Evolutionary conservation across 2,113 vertebrate genomes (phyloP).

Genomic region (Pimephales promelas): DNA sequence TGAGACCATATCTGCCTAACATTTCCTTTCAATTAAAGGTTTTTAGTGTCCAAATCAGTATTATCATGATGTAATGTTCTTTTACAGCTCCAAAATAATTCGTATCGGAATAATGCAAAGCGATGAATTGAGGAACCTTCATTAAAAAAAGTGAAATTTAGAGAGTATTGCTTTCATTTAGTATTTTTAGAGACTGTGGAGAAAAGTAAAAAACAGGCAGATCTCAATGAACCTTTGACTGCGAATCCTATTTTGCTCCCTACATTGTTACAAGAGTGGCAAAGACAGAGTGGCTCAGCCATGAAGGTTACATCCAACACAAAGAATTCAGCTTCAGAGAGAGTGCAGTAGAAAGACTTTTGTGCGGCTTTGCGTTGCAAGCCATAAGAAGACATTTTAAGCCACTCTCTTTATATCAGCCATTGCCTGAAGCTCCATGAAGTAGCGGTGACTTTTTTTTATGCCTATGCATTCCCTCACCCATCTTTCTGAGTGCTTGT

Average conservation of each 20-base stretch:
- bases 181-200: neutral
- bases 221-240: conserved; percentile 35
- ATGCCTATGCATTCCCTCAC: neutral
- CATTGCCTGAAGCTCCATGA: conserved; percentile 41
- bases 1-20: neutral
- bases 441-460: conserved; percentile 37
- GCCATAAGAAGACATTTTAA: conserved; percentile 44
- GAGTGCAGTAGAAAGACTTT: conserved; percentile 32
- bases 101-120: neutral
- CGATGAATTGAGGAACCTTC: neutral
- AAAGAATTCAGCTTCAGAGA: conserved; percentile 46
- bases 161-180: neutral
- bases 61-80: neutral
- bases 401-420: conserved; percentile 51
- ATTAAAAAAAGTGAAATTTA: neutral
- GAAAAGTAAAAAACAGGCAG: neutral
- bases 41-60: neutral
- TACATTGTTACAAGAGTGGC: conserved; percentile 53
- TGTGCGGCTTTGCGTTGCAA: conserved; percentile 30
- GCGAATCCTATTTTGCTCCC: conserved; percentile 19
- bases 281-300: conserved; percentile 33
- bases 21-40: neutral
- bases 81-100: neutral
- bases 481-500: conserved; percentile 31
- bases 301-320: conserved; percentile 52